These are phyloP conservation scores for Oxytorus armatus DNA, from an alignment of 2,888 invertebrate genomes.

Conservation along the genomic window DNA sequence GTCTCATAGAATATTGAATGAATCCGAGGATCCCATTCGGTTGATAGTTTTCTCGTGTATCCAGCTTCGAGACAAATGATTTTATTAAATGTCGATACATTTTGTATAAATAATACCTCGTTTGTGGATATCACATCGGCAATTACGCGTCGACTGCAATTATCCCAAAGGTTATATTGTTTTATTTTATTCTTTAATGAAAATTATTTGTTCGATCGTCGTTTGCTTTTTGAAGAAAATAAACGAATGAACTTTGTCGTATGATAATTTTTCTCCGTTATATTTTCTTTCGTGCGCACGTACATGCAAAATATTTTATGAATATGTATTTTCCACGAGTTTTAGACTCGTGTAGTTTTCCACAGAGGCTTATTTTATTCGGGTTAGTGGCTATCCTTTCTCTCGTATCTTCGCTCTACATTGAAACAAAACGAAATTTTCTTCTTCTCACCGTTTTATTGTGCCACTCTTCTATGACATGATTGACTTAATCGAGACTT, in stretches of 20 bases:
- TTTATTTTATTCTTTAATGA: background rate
- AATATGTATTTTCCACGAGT: constrained; percentile 13
- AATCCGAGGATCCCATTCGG: constrained; percentile 39
- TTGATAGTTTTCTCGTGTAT: constrained; percentile 50
- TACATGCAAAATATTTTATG: background rate
- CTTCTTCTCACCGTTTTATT: too few relatives aligned
- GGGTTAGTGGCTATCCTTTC: too few relatives aligned
- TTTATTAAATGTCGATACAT: constrained; percentile 1
- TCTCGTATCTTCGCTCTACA: background rate
- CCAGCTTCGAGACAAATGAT: background rate
- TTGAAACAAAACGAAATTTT: too few relatives aligned
- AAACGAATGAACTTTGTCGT: constrained; percentile 11
- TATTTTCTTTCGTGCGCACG: background rate
- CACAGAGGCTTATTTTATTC: background rate
- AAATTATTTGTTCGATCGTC: too few relatives aligned
- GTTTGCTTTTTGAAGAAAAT: background rate
- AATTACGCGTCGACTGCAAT: too few relatives aligned
- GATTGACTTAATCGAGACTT: too few relatives aligned
- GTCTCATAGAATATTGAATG: constrained; percentile 17
- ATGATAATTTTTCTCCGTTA: background rate
- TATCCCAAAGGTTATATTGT: background rate
- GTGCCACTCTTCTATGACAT: too few relatives aligned
- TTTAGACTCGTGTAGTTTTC: background rate
- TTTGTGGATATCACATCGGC: too few relatives aligned
- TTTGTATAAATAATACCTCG: background rate